These are phyloP conservation scores for Stichopus horrens DNA, from an alignment of 53 echinoderm and acorn worm genomes.

Conservation along the genomic window DNA sequence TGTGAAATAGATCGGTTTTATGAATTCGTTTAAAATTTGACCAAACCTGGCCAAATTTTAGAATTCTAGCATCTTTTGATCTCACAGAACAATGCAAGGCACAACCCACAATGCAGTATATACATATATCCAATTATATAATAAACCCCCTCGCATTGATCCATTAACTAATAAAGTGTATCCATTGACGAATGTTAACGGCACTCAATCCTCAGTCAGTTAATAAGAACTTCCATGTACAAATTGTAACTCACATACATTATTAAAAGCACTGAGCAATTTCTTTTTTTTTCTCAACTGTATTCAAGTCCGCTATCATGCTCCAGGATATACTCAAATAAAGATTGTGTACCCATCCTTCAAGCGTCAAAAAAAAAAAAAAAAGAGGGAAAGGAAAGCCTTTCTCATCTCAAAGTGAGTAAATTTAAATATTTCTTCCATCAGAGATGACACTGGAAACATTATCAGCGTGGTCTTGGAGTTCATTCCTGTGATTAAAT, in stretches of 20 bases:
- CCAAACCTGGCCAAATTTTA: too few species aligned
- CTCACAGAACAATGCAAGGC: too few species aligned
- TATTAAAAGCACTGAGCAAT: background rate
- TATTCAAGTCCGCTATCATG: background rate
- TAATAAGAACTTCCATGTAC: background rate
- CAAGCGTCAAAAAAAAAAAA: background rate
- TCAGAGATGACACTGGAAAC: constrained; percentile 8
- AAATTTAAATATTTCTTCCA: constrained; percentile 6
- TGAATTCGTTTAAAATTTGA: too few species aligned
- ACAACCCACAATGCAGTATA: too few species aligned
- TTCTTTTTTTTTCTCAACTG: background rate
- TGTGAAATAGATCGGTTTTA: too few species aligned
- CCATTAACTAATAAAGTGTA: too few species aligned
- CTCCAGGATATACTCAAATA: background rate
- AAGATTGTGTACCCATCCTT: background rate
- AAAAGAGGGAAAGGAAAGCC: background rate
- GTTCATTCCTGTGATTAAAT: constrained; percentile 6
- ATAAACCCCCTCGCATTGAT: too few species aligned
- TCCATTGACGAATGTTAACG: too few species aligned
- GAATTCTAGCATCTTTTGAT: too few species aligned
- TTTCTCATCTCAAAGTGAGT: background rate
- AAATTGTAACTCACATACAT: background rate
- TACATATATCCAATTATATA: too few species aligned
- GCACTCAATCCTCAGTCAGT: too few species aligned
- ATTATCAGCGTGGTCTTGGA: background rate